Evolutionary conservation across 1,140 invertebrate species (phyloP).

Genomic region (Temnothorax nylanderi): DNA sequence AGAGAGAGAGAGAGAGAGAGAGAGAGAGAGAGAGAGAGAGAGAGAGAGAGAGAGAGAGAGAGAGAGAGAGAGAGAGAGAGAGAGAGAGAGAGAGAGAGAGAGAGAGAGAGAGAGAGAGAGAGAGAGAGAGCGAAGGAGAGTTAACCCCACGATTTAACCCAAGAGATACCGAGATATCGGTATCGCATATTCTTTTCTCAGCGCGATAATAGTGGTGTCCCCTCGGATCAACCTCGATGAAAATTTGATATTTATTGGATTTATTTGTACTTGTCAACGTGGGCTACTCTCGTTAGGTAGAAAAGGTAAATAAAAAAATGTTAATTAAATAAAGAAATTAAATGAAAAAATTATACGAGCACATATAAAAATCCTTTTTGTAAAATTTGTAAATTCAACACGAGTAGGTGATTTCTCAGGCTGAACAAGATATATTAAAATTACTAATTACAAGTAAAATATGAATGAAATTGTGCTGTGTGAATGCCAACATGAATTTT

Average conservation of each 20-base stretch:
- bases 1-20: no score
- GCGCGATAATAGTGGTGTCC: background rate
- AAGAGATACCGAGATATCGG: constrained; percentile 66
- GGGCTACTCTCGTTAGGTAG: background rate
- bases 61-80: background rate
- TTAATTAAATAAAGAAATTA: background rate
- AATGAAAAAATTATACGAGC: background rate
- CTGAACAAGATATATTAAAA: constrained; percentile 14
- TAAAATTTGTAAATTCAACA: background rate
- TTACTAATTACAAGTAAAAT: constrained; percentile 26
- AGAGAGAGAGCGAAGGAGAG: constrained; percentile 38
- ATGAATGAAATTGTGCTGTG: constrained; percentile 7
- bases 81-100: no score
- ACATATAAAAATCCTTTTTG: background rate
- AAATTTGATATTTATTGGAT: constrained; percentile 43
- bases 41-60: no score
- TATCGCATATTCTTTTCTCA: constrained; percentile 22
- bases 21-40: no score
- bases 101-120: no score
- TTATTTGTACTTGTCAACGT: background rate
- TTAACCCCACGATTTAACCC: constrained; percentile 72
- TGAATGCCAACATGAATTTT: constrained; percentile 41
- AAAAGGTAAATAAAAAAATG: background rate
- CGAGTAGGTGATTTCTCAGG: background rate
- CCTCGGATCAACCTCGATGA: constrained; percentile 4